phyloP scores from a whole-genome alignment of 2,113 vertebrate genomes.

The Mirza zaza region DNA sequence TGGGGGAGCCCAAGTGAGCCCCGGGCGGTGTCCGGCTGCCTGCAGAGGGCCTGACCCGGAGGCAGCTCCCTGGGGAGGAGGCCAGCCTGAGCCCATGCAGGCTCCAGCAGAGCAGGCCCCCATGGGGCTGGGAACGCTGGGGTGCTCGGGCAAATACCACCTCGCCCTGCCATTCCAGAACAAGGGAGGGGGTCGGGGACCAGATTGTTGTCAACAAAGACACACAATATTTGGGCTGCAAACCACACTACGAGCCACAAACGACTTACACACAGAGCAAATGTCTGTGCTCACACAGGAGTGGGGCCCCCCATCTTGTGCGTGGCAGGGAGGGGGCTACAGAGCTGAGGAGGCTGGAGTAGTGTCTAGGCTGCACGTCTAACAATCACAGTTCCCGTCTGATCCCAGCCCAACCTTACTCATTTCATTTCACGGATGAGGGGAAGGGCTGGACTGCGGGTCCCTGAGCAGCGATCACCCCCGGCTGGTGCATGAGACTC shows the following conservation, averaged over 20 bases:
- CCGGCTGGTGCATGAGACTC: background rate
- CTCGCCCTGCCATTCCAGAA: background rate
- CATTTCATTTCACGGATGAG: background rate
- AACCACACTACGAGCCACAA: background rate
- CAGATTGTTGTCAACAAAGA: constrained; percentile 1
- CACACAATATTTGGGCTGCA: background rate
- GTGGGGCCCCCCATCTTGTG: background rate
- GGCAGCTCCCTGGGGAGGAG: background rate
- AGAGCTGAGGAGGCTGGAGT: background rate
- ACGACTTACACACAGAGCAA: background rate
- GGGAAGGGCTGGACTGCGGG: background rate
- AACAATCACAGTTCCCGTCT: background rate
- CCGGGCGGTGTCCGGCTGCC: background rate
- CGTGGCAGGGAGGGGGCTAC: background rate
- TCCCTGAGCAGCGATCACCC: background rate
- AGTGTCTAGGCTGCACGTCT: background rate
- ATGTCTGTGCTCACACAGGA: background rate
- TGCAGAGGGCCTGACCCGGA: background rate
- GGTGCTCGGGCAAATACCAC: background rate
- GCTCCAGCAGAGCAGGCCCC: background rate
- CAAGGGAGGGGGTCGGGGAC: background rate
- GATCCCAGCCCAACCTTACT: background rate
- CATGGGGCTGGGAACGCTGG: background rate
- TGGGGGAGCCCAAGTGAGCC: background rate
- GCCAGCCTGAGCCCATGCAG: background rate